Evolutionary conservation across 2,888 invertebrate genomes (phyloP), one percentile per base, ranked within the genome.

Genomic region (Dynastes tityus): DNA sequence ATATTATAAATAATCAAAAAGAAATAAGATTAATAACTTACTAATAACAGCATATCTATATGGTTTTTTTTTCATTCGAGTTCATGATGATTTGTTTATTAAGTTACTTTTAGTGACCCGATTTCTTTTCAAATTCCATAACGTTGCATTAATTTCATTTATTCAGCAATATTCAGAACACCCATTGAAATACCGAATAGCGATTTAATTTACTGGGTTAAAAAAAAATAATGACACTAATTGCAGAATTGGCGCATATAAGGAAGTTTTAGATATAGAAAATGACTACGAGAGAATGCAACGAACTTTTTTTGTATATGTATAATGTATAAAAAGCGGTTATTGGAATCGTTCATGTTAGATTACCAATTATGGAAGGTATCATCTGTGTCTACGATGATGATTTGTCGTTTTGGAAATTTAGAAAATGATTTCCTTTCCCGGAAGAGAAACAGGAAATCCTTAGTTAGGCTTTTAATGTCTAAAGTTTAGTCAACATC

Each of bases 171-270:
- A 16, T 55, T 55, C 6, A 55, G 22, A 55, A 22, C 55, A 6
- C 55, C 16, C 6, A n/a, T 13, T 6, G 16, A 55, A 55, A 55
- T 16, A n/a, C 45, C 2, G 29, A 27, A 22, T 61, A 9, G 22
- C 45, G 61, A 61, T 2, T 61, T 61, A 61, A 29, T 27, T 61
- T 61, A 27, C 22, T 61, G 61, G 61, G 61, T 29, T 61, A 16
- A 58, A 22, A 58, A 32, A 29, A 32, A 22, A 22, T 61, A 61
- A 61, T 61, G 61, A 61, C 61, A 61, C 27, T 29, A 61, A 61
- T 61, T 61, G 61, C 29, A 61, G 61, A 27, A 61, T 61, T 22
- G 22, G 27, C 61, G 61, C 61, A 61, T 61, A n/a, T 61, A 27
- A 61, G 61, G 61, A 61, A 29, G 61, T 61, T 0, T 22, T 27